These are phyloP conservation scores for Actinemys pallida DNA, from an alignment of 2,113 vertebrate species.

Conservation along the genomic window DNA sequence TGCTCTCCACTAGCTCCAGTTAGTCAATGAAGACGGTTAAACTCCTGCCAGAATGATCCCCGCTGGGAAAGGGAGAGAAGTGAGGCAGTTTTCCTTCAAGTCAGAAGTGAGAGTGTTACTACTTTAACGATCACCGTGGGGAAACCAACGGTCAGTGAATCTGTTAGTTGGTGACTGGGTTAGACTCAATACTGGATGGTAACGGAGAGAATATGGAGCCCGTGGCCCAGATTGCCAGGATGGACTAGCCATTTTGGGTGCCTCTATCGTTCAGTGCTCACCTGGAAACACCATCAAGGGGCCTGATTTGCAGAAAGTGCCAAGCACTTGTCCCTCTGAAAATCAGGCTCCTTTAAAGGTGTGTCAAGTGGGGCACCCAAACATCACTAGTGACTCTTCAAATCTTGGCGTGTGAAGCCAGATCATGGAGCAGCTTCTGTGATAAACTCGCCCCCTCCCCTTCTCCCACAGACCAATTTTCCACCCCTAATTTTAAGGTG, in stretches of 20 bases:
- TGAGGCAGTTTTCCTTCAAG: background rate
- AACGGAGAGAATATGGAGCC: background rate
- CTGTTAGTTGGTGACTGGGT: rapidly evolving
- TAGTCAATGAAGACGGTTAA: background rate
- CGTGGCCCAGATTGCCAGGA: background rate
- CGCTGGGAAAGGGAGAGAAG: background rate
- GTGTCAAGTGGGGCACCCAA: background rate
- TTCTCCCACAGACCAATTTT: background rate
- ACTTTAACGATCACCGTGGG: background rate
- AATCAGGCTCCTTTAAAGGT: background rate
- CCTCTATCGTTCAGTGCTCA: background rate
- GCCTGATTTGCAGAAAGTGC: background rate
- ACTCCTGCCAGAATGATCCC: rapidly evolving
- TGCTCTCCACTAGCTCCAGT: background rate
- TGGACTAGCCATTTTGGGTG: background rate
- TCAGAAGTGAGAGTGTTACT: rapidly evolving
- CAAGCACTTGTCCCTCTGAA: background rate
- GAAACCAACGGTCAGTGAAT: rapidly evolving
- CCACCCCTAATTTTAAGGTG: background rate
- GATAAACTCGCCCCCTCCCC: background rate
- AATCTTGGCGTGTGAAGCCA: background rate
- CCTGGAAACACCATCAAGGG: background rate
- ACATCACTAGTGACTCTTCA: background rate
- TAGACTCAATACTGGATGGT: background rate
- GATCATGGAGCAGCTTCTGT: background rate